Conservation (phyloP, 1,140 invertebrate genomes). For the Anagrus nilaparvatae region DNA sequence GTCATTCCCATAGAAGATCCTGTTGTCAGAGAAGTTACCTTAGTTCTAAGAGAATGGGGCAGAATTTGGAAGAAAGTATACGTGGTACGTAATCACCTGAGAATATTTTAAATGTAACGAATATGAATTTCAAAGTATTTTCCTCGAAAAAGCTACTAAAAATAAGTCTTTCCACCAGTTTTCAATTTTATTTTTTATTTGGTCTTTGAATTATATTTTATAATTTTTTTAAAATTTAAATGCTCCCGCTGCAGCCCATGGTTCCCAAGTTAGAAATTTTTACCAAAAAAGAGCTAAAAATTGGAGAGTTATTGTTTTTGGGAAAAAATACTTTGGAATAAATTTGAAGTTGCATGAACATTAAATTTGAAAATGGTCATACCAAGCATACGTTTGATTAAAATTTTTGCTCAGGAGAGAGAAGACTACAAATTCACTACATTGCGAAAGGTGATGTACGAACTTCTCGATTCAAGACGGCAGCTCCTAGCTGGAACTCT, state of each 20-base stretch:
- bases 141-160: too few relatives aligned
- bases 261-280: too few relatives aligned
- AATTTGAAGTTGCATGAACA: too few relatives aligned
- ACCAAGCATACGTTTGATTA: background rate
- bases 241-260: too few relatives aligned
- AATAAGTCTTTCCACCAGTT: too few relatives aligned
- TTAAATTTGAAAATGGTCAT: too few relatives aligned
- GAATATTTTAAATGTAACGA: too few relatives aligned
- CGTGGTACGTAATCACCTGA: conserved; percentile 60
- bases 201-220: too few relatives aligned
- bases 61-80: conserved; percentile 83
- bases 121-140: too few relatives aligned
- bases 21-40: conserved; percentile 81
- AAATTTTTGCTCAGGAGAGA: conserved; percentile 50
- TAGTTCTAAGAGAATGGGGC: conserved; percentile 87
- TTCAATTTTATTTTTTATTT: too few relatives aligned
- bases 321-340: too few relatives aligned
- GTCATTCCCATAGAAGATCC: conserved; percentile 71
- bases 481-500: conserved; percentile 76
- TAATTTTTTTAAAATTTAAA: too few relatives aligned
- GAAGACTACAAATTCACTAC: conserved; percentile 73
- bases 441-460: conserved; percentile 77
- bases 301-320: background rate
- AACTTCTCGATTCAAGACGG: conserved; percentile 73
- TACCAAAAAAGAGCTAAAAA: conserved; percentile 4